These are phyloP conservation scores for Morinoia aosen DNA, from an alignment of 2,888 invertebrate species.

Conservation along the genomic window DNA sequence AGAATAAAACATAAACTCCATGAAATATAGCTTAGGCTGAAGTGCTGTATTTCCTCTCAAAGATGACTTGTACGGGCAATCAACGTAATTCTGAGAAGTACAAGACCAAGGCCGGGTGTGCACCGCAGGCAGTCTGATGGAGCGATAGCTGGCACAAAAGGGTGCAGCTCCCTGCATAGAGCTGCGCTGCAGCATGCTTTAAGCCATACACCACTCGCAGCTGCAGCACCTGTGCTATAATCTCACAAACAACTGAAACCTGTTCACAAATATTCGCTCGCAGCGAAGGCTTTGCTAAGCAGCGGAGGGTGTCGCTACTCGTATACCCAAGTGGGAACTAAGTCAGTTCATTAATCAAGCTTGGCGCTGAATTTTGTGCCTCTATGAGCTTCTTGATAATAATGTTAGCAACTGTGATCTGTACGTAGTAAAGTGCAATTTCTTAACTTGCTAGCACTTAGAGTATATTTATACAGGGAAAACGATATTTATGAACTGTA, in stretches of 20 bases:
- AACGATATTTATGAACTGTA: too few species aligned
- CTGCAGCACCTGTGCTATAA: neutral
- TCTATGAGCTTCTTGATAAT: neutral
- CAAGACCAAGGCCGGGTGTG: neutral
- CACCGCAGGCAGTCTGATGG: neutral
- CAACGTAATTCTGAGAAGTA: neutral
- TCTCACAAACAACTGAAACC: neutral
- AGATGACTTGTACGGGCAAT: neutral
- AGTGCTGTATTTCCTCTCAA: neutral
- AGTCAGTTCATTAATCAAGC: neutral
- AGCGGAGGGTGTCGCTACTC: neutral
- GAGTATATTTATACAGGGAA: too few species aligned
- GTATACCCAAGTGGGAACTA: neutral
- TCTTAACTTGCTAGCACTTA: too few species aligned
- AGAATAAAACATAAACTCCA: neutral
- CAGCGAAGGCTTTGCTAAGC: neutral
- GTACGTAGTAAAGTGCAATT: too few species aligned
- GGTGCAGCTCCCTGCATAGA: neutral
- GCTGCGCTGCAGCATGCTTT: neutral
- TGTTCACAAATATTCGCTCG: neutral
- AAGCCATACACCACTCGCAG: neutral
- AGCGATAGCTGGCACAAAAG: neutral
- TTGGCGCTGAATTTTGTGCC: neutral
- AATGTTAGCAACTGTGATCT: neutral
- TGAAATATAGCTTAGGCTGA: neutral